Evolutionary conservation across 2,888 invertebrate genomes (phyloP).

Genomic region (Meteorus colon): DNA sequence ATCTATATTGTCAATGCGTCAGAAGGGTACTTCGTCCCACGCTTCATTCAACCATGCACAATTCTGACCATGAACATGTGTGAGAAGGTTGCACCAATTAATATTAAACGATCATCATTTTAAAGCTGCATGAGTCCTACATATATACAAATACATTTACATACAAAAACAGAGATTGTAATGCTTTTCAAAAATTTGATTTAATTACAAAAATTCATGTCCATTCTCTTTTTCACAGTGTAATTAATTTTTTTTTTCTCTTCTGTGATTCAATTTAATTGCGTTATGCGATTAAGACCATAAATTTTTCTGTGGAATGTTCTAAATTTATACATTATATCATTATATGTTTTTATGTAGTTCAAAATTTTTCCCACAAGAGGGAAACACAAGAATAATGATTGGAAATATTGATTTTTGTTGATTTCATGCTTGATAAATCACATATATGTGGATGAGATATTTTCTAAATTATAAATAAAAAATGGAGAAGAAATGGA

Average conservation of each 20-base stretch:
- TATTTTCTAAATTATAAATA: no score
- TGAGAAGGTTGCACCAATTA: conserved; percentile 64
- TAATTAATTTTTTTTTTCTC: background rate
- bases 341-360: background rate
- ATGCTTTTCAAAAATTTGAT: background rate
- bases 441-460: no score
- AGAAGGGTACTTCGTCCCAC: conserved; percentile 19
- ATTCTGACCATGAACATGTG: conserved; percentile 56
- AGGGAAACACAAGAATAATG: no score
- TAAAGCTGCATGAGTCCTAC: background rate
- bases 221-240: background rate
- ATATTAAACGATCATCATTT: conserved; percentile 52
- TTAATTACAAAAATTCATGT: background rate
- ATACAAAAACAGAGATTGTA: background rate
- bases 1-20: conserved; percentile 16
- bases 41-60: conserved; percentile 17
- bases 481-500: no score
- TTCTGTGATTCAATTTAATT: background rate
- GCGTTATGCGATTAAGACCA: background rate
- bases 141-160: background rate
- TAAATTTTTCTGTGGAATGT: background rate
- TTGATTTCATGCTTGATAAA: no score
- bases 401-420: no score
- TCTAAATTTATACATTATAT: background rate
- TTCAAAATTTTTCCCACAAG: background rate